A percentile compares a stretch with the other conserved stretches of the same genome.
phyloP scores from a whole-genome alignment of 2,888 invertebrate genomes.

The Diploptera punctata region DNA sequence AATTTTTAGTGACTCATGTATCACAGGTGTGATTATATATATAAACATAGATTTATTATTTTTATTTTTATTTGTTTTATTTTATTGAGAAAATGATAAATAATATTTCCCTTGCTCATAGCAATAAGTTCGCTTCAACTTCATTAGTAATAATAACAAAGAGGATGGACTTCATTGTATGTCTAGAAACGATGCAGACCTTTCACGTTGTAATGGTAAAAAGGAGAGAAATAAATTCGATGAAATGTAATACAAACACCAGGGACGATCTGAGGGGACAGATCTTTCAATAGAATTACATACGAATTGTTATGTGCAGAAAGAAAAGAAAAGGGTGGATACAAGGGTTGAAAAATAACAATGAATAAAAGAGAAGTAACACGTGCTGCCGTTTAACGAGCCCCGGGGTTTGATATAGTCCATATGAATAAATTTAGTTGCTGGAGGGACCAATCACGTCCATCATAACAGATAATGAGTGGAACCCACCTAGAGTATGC shows the following conservation, averaged over 20 bases:
- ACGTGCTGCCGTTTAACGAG: conserved; percentile 2
- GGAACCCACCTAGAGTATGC: background rate
- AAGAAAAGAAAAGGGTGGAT: background rate
- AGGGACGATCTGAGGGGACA: background rate
- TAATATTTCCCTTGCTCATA: no score
- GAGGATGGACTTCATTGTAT: no score
- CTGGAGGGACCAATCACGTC: background rate
- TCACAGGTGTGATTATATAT: no score
- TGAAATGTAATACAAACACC: background rate
- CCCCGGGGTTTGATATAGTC: background rate
- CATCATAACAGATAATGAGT: background rate
- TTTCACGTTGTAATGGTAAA: no score
- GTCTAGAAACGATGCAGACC: no score
- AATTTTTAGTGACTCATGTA: no score
- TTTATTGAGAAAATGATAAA: no score
- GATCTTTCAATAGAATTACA: background rate
- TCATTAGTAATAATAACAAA: no score
- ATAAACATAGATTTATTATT: no score
- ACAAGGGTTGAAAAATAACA: conserved; percentile 11
- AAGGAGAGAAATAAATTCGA: background rate
- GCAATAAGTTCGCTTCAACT: no score
- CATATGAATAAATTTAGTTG: conserved; percentile 11
- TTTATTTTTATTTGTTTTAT: no score
- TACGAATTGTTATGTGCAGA: conserved; percentile 8
- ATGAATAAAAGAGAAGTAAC: conserved; percentile 10